Evolutionary conservation across 2,797 vertebrate genomes (phyloP).

Genomic region (Acrocephalus scirpaceus): DNA sequence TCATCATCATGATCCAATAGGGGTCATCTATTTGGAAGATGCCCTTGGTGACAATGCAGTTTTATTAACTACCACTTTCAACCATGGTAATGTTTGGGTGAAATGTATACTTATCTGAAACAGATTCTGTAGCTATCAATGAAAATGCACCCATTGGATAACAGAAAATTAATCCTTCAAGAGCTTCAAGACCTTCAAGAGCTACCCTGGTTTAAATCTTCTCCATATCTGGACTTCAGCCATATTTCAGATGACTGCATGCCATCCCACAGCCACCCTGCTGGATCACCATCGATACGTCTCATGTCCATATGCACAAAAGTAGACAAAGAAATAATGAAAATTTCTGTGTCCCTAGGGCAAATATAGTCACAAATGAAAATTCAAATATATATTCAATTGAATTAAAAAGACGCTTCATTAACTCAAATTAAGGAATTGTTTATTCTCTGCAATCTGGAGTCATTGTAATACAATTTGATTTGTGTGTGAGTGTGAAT

Average conservation of each 20-base stretch:
- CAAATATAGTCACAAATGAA: background rate
- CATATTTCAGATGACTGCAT: background rate
- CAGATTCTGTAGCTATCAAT: background rate
- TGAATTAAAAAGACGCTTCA: background rate
- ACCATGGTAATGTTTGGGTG: background rate
- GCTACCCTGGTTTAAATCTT: background rate
- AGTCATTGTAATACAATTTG: background rate
- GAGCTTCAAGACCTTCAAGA: background rate
- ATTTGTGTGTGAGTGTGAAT: background rate
- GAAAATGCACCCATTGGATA: background rate
- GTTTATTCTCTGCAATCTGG: background rate
- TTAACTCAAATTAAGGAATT: background rate
- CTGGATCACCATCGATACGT: background rate
- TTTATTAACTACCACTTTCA: background rate
- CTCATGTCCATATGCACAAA: background rate
- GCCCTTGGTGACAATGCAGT: background rate
- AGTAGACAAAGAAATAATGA: background rate
- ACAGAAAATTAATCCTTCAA: background rate
- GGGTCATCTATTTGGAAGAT: background rate
- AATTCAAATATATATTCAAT: background rate
- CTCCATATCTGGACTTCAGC: background rate
- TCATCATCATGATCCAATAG: background rate
- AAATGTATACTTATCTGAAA: background rate
- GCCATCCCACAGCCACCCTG: background rate
- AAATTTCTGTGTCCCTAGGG: background rate